Evolutionary conservation across 2,797 vertebrate genomes (phyloP), one percentile per base, ranked within the genome.

Genomic region (Luscinia luscinia): DNA sequence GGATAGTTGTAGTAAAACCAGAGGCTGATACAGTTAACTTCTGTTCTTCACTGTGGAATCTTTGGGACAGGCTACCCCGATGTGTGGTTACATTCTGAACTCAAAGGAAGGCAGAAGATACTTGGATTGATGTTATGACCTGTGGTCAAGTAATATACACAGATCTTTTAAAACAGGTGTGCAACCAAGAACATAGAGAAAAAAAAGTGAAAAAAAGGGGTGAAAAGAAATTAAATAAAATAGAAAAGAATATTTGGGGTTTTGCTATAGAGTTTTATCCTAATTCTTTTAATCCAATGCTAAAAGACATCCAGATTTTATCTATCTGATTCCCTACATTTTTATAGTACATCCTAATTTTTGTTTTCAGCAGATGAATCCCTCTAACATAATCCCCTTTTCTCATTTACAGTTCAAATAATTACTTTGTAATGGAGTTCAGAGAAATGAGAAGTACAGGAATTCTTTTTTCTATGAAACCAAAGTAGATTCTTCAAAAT

Each of bases 131-230:
- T 4, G 1, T 68, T 40, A 45, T 15, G 13, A 36, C 59, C 13
- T 61, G 8, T 32, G 32, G 79, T 49, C 8, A 62, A 41, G 9
- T 32, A 66, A 64, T 5, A 2, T 32, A 48, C 26, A 36, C 5
- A 57, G 17, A 22, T 11, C 1, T 81, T 63, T 54, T 36, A 59
- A 59, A 92, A 78, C 4, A 75, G 6, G 4, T 41, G 3, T 36
- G 3, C 0, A 4, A 63, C 3, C 7, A 46, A 54, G 3, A n/a
- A 49, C 1, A 40, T 3, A 49, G 5, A 5, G 23, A 2, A 5
- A 15, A 22, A 69, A 38, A 30, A 27, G 4, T 1, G 1, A 1
- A 28, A 41, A 36, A 22, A 27, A 49, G 15, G 46, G 46, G 46
- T n/a, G 2, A 13, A 46, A 46, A 46, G 22, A 12, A 46, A 34